A percentile compares a stretch with the other conserved stretches of the same genome.
phyloP scores from a whole-genome alignment of 2,888 invertebrate species.

The Sminthurinus aureus region DNA sequence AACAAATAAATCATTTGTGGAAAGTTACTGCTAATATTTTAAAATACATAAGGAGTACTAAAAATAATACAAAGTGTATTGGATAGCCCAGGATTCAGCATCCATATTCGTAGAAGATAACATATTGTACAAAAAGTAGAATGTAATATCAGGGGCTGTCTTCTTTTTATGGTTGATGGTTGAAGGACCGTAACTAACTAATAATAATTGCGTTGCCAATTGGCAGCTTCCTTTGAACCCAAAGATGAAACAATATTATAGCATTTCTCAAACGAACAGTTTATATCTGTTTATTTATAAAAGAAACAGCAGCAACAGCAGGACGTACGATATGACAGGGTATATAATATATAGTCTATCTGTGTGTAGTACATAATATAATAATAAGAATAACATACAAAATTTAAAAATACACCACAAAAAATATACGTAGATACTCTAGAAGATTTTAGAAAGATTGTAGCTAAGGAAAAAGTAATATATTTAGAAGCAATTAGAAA shows the following conservation, averaged over 20 bases:
- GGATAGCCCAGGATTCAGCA: no score
- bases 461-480: neutral
- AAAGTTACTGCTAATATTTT: no score
- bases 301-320: no score
- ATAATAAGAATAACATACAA: no score
- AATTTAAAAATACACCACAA: neutral
- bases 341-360: neutral
- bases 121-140: no score
- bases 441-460: neutral
- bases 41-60: no score
- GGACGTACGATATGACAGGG: no score
- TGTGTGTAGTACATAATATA: neutral
- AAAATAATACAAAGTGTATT: no score
- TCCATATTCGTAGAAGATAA: no score
- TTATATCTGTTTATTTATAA: neutral
- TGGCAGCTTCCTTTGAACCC: constrained; percentile 17
- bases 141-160: no score
- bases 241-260: constrained; percentile 31
- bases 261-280: neutral
- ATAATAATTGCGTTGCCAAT: constrained; percentile 23
- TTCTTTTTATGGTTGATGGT: neutral
- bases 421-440: neutral
- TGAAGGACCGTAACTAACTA: neutral
- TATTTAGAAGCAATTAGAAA: constrained; percentile 21
- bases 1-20: no score